Base-by-base conservation (phyloP, 2,888 invertebrate genomes). In the Drosophila mayaguana region DNA sequence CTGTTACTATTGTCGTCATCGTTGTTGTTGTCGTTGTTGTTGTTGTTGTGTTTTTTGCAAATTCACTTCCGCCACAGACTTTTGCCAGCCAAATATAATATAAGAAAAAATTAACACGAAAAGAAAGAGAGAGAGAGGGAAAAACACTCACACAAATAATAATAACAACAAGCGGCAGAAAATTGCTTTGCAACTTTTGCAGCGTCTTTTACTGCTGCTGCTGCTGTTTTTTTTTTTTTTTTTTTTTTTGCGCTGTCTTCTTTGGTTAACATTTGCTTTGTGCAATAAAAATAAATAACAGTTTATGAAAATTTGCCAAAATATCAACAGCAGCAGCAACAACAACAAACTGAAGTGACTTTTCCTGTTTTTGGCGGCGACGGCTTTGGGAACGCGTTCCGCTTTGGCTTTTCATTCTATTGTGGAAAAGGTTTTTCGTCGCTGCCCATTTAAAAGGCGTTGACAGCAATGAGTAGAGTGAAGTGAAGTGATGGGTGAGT, bases 271-370 rank as follows among this genome's bases (percentile, higher is more conserved):
- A 75, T 79, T 88, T 83, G 83, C 73, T 74, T 84, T 78, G 76
- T 88, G 89, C 83, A 77, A 86, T 86, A 78, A 80, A 86, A 81
- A 88, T 88, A 89, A 88, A 83, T 86, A 86, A 83, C 78, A 86
- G 89, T 89, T 86, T 86, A 88, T 89, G 90, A 88, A 87, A 86
- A 89, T 87, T 87, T 87, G 86, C 88, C 86, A 86, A 86, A 88
- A 89, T 88, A 88, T 82, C 80, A 86, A 76, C 82, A 82, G 64
- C 60, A 42, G 3, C 38, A 40, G 8, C 38, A 40, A 8, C 38
- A n/a, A n/a, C 40, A 40, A n/a, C 38, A 53, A 64, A 67, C 34
- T 78, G 79, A 72, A 83, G 87, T 86, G 86, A 88, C 84, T 84
- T 84, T 88, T 84, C 83, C 83, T 88, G 83, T 83, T 81, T 76